These are phyloP conservation scores for Eulemur rubriventer DNA, from an alignment of 2,797 vertebrate genomes.

Conservation along the genomic window DNA sequence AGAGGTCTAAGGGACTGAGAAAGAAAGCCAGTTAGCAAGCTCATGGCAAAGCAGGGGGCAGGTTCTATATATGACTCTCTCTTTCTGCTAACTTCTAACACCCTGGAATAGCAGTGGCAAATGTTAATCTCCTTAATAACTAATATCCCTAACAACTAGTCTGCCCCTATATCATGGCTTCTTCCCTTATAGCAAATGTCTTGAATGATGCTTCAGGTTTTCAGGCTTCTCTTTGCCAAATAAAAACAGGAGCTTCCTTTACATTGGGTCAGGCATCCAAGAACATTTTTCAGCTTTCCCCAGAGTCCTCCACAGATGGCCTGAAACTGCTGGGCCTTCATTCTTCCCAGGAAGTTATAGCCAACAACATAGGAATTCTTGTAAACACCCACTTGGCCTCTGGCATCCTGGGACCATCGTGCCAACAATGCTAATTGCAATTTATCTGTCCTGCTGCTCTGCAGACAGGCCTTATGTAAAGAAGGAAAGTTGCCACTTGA, in stretches of 20 bases:
- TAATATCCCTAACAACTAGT: neutral
- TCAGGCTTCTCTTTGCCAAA: neutral
- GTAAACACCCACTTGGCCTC: neutral
- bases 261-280: neutral
- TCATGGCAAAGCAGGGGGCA: neutral
- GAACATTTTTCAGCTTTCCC: neutral
- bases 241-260: neutral
- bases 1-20: neutral
- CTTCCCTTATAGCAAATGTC: neutral
- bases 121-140: neutral
- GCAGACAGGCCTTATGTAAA: neutral
- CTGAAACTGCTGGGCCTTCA: neutral
- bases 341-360: neutral
- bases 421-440: accelerated
- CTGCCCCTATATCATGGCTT: neutral
- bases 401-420: neutral
- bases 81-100: neutral
- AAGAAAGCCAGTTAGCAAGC: neutral
- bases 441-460: neutral
- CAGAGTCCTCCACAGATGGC: neutral
- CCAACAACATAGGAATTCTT: neutral
- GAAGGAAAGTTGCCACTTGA: neutral
- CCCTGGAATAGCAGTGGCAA: neutral
- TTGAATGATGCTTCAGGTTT: neutral
- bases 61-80: accelerated